Conservation (phyloP, 2,888 invertebrate genomes). For the Andrena trimmerana region DNA sequence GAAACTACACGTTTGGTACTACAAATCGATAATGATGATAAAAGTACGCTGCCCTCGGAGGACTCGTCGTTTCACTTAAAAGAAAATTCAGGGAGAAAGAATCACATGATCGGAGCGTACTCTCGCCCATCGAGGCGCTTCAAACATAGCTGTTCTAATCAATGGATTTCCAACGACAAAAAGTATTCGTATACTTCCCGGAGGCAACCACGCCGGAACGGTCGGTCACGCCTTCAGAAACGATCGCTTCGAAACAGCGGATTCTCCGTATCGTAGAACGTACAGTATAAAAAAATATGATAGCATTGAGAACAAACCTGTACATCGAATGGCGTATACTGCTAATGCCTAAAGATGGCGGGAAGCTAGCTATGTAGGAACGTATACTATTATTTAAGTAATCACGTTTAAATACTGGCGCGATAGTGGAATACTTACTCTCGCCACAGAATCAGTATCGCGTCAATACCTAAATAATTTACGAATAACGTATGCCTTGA, state of each 20-base stretch:
- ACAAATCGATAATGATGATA: slow-evolving; percentile 54
- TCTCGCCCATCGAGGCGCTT: slow-evolving; percentile 20
- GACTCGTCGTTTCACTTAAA: slow-evolving; percentile 32
- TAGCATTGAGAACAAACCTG: slow-evolving; percentile 73
- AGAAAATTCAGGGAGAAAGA: slow-evolving; percentile 18
- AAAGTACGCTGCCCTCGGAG: slow-evolving; percentile 48
- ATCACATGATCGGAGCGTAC: slow-evolving; percentile 34
- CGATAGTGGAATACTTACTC: slow-evolving; percentile 52
- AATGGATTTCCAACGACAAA: slow-evolving; percentile 34
- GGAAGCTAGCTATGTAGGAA: slow-evolving; percentile 75
- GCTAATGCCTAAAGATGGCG: slow-evolving; percentile 68
- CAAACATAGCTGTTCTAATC: slow-evolving; percentile 9
- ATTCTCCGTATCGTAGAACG: slow-evolving; percentile 38
- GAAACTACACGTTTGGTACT: slow-evolving; percentile 60
- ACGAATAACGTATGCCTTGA: slow-evolving; percentile 61
- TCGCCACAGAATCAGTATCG: slow-evolving; percentile 57
- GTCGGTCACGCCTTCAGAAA: slow-evolving; percentile 4
- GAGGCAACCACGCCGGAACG: slow-evolving; percentile 12
- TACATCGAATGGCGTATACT: slow-evolving; percentile 62
- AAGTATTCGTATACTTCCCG: slow-evolving; percentile 18
- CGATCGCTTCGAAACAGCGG: slow-evolving; percentile 30
- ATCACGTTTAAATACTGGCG: slow-evolving; percentile 70
- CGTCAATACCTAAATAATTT: slow-evolving; percentile 67
- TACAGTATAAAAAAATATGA: slow-evolving; percentile 35
- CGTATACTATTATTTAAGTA: slow-evolving; percentile 71